These are phyloP conservation scores for Eubasilissa regina DNA, from an alignment of 1,140 invertebrate genomes.

Conservation along the genomic window DNA sequence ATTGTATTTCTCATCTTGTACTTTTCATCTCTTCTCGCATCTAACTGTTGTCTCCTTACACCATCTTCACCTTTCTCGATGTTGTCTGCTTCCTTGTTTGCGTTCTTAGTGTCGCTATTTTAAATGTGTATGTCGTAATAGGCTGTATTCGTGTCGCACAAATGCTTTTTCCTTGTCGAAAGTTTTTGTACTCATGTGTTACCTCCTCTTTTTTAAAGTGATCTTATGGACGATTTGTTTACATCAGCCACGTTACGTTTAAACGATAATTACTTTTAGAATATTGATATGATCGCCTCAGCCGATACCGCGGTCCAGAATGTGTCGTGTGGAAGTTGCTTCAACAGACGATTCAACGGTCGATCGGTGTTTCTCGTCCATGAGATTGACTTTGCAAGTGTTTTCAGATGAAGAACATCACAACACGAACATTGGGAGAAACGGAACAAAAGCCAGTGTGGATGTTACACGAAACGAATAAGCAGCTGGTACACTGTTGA, in stretches of 20 bases:
- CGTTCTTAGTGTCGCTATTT: no score
- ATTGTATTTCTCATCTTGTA: conserved; percentile 54
- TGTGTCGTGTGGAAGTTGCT: no score
- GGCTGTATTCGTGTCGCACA: conserved; percentile 12
- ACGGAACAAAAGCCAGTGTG: conserved; percentile 53
- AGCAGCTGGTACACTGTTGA: conserved; percentile 48
- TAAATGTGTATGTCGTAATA: background rate
- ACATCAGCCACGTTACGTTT: background rate
- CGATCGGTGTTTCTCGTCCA: conserved; percentile 17
- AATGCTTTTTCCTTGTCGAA: conserved; percentile 6
- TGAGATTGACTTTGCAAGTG: conserved; percentile 57
- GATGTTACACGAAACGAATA: conserved; percentile 56
- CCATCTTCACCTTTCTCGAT: conserved; percentile 24
- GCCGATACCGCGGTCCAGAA: background rate
- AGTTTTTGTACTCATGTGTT: conserved; percentile 29
- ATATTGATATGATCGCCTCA: background rate
- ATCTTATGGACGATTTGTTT: conserved; percentile 25
- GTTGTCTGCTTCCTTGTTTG: conserved; percentile 23
- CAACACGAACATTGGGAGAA: conserved; percentile 58
- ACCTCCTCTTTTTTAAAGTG: conserved; percentile 8
- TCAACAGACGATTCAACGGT: no score
- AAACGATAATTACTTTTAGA: no score
- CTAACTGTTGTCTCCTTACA: conserved; percentile 34
- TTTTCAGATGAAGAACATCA: conserved; percentile 58
- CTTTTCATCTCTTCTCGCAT: conserved; percentile 28